phyloP scores from a whole-genome alignment of 2,797 vertebrate species.

The Sebastes minor region DNA sequence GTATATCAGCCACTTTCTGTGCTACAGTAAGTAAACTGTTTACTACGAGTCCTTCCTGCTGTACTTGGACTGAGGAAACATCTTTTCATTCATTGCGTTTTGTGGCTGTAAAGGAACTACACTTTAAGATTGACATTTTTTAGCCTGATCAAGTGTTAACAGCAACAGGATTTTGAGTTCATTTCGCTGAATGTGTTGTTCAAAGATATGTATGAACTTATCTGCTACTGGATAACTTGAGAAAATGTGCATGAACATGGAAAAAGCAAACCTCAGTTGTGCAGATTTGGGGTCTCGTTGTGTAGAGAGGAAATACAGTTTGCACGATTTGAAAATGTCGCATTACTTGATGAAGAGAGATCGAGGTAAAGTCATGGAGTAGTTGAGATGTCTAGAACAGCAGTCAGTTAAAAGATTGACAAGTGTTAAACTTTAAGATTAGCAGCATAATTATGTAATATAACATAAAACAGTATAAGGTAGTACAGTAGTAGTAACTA shows the following conservation, averaged over 20 bases:
- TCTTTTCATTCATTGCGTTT: conserved; percentile 46
- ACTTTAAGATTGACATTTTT: neutral
- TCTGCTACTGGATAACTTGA: neutral
- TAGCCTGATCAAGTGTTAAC: neutral
- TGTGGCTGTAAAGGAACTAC: neutral
- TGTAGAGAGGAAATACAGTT: neutral
- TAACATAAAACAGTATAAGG: neutral
- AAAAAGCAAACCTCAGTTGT: neutral
- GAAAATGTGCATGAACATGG: neutral
- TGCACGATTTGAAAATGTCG: neutral
- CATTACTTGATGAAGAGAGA: neutral
- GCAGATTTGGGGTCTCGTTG: neutral
- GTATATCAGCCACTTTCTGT: conserved; percentile 32
- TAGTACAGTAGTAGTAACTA: neutral
- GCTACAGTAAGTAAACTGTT: conserved; percentile 69
- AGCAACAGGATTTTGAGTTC: conserved; percentile 3
- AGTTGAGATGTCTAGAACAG: neutral
- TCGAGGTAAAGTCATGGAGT: neutral
- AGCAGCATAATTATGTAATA: neutral
- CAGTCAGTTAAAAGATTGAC: neutral
- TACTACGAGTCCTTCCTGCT: conserved; percentile 23
- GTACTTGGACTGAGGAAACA: neutral
- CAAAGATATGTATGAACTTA: neutral
- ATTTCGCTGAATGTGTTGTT: conserved; percentile 2
- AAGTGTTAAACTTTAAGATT: neutral